Evolutionary conservation across 2,888 invertebrate species (phyloP), one percentile per base, ranked within the genome.

Genomic region (Trichacis sp.): DNA sequence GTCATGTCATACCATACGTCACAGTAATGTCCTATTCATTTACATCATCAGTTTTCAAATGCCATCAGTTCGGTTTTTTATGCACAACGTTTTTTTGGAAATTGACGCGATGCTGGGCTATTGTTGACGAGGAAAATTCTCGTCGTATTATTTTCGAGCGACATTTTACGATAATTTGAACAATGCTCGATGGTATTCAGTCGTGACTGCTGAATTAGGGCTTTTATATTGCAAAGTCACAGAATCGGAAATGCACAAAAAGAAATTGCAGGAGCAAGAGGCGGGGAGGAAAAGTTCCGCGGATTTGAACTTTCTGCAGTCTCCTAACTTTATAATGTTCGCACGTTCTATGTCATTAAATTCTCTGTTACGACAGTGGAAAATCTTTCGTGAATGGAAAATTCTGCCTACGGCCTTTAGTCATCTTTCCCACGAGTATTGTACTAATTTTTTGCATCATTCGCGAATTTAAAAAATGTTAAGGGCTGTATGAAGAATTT

Each of bases 1-100:
- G 43, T 49, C 40, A 46, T 36, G 43, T 56, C 30, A 36, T 14
- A 49, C 53, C 49, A 57, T 57, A 63, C 45, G 63, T 53, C 40
- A 30, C 53, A 38, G 38, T 57, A 29, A 63, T 19, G 49, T 53
- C 45, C 40, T 30, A 45, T 47, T 49, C 29, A 56, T 63, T 51
- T 42, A 47, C 49, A 38, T 54, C 20, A 20, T 45, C 24, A 30
- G 12, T 11, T 62, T 62, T 48, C 2, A 51, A 47, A 29, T 33
- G 15, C 24, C 24, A 5, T 3, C 24, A 24, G 8, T 24, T 24
- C 24, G 8, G 24, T 24, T 24, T 24, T 24, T 24, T n/a, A n/a
- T n/a, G n/a, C n/a, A n/a, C n/a, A n/a, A n/a, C n/a, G n/a, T n/a
- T n/a, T n/a, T n/a, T n/a, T n/a, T n/a, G n/a, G n/a, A n/a, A n/a